Conservation (phyloP, 2,113 vertebrate species). For the Atlantisia rogersi region DNA sequence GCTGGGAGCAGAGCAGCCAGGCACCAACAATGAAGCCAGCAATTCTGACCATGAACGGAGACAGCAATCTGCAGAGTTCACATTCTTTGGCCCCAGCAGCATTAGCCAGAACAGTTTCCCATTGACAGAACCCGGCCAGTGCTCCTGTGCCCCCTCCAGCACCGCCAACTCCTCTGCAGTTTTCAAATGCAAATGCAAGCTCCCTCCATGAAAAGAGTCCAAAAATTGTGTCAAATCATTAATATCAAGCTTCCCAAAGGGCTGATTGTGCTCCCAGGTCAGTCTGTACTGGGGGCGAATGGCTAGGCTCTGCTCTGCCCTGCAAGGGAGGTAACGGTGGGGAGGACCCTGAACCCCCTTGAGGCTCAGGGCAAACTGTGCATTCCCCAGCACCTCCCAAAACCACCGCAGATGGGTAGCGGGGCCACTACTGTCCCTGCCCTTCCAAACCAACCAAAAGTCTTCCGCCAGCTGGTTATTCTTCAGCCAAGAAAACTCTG, state of each 20-base stretch:
- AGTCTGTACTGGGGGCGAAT: accelerated
- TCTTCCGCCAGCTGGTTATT: background rate
- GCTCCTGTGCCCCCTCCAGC: background rate
- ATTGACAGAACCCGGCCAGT: background rate
- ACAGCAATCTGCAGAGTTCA: constrained; percentile 33
- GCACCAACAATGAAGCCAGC: background rate
- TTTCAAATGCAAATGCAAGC: constrained; percentile 58
- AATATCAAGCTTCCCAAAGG: background rate
- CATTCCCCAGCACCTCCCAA: accelerated
- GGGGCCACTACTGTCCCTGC: background rate
- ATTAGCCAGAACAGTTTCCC: constrained; percentile 11
- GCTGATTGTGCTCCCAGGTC: background rate
- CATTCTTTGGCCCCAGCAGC: constrained; percentile 10
- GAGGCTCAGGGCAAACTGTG: background rate
- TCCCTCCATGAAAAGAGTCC: background rate
- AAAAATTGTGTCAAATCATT: background rate
- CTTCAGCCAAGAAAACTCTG: background rate
- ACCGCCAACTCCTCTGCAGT: background rate
- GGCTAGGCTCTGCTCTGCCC: background rate
- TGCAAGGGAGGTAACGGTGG: accelerated
- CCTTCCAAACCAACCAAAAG: background rate
- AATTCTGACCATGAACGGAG: background rate
- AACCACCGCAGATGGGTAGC: accelerated
- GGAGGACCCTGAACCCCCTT: background rate
- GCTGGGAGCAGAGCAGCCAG: background rate